Evolutionary conservation across 2,888 invertebrate species (phyloP), one percentile per base, ranked within the genome.

Genomic region (Orthosia incerta): DNA sequence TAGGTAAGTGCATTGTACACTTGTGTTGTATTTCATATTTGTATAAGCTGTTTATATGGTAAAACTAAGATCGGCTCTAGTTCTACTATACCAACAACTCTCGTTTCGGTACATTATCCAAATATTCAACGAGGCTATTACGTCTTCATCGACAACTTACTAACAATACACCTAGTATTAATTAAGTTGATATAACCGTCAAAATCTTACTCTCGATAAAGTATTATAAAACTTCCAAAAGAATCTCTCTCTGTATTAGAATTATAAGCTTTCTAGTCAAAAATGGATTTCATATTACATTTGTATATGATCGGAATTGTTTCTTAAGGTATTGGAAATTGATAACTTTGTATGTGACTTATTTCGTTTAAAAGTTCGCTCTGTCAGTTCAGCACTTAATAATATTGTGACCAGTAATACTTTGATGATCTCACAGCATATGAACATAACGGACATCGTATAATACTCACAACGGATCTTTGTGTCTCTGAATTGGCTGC

Each of bases 161-260:
- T 91, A 92, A 91, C 90, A 89, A 89, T 89, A 89, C 90, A 87
- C 84, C 61, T 94, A 93, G 93, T 89, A 86, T 89, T 93, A 92
- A 88, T 90, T 94, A 93, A 92, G 92, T 93, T 89, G 84, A 89
- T 90, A 83, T 90, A 88, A 89, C 91, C 89, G 88, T 90, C 90
- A 87, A 88, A 88, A 84, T 88, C 88, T 85, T 91, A 88, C 85
- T 90, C 91, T 93, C 89, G 89, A 89, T 91, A 91, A 95, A 95
- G 95, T 95, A 95, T 95, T 95, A 95, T 90, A 89, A 31, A 89
- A 91, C 91, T 93, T 91, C 91, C 91, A 92, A 93, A 95, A 92
- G 95, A 95, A 95, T 95, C 96, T 95, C 95, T 94, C 93, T 95
- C 94, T 95, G 95, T 95, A 95, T 95, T 95, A 95, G 93, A 93